phyloP scores from a whole-genome alignment of 2,113 vertebrate genomes.

The Zosterops japonicus region DNA sequence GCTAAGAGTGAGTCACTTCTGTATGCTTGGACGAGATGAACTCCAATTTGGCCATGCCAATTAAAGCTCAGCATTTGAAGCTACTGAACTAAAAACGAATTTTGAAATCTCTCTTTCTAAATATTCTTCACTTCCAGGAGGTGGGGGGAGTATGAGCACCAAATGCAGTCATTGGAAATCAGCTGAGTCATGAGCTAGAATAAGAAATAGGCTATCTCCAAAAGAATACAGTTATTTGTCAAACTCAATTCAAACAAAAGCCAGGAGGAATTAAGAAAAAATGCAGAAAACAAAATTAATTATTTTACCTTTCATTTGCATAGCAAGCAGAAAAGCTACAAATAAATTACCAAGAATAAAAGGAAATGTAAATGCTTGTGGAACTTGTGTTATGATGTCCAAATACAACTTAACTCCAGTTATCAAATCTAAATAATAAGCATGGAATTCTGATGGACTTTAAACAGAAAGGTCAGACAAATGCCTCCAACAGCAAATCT shows the following conservation, averaged over 20 bases:
- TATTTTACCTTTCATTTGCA: neutral
- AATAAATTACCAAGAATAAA: neutral
- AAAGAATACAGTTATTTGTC: neutral
- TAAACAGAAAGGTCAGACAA: neutral
- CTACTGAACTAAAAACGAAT: neutral
- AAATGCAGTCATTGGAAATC: neutral
- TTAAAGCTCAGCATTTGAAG: neutral
- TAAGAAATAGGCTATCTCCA: neutral
- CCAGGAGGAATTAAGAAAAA: neutral
- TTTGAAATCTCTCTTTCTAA: neutral
- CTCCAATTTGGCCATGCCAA: conserved; percentile 2
- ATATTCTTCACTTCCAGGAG: neutral
- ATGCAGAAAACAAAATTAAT: neutral
- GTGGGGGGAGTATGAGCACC: neutral
- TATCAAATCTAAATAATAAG: neutral
- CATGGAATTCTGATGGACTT: neutral
- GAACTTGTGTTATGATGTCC: neutral
- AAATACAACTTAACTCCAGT: neutral
- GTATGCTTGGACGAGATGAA: neutral
- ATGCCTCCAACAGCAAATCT: neutral
- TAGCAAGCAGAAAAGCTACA: neutral
- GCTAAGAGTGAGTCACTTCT: neutral
- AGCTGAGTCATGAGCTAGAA: conserved; percentile 42
- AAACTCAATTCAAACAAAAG: neutral
- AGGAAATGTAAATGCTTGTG: neutral